Evolutionary conservation across 2,113 vertebrate genomes (phyloP).

Genomic region (Empidonax alnorum): DNA sequence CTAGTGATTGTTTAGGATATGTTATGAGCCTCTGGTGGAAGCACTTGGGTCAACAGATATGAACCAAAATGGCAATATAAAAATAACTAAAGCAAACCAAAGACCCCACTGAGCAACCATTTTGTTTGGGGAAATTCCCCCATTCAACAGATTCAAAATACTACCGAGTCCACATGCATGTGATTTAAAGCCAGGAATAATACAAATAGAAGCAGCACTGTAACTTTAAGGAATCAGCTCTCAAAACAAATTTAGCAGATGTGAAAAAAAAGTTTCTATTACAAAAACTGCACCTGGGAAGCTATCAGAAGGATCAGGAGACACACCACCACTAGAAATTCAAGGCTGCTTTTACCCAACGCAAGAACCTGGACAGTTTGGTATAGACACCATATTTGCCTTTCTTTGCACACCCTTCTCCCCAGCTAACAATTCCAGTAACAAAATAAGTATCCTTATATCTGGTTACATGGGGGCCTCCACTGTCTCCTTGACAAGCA

Average conservation of each 20-base stretch:
- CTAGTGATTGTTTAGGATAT: not conserved
- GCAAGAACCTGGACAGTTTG: conserved; percentile 85
- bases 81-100: not conserved
- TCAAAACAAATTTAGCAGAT: not conserved
- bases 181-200: not conserved
- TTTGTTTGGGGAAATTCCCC: not conserved
- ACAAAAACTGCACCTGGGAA: not conserved
- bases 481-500: conserved; percentile 94
- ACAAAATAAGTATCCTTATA: conserved; percentile 84
- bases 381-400: conserved; percentile 94
- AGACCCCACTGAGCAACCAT: not conserved
- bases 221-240: not conserved
- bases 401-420: conserved; percentile 89
- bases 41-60: not conserved
- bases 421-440: conserved; percentile 95
- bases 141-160: not conserved
- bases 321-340: not conserved
- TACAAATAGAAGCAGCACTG: not conserved
- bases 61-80: not conserved
- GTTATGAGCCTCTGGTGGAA: not conserved
- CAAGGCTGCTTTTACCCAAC: conserved; percentile 80
- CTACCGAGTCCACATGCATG: not conserved
- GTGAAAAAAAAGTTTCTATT: not conserved
- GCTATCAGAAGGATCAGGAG: not conserved
- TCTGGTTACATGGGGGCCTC: conserved; percentile 90